A percentile compares a stretch with the other conserved stretches of the same genome.
These are phyloP conservation scores for Adineta ricciae DNA, from an alignment of 2,888 invertebrate species.

Conservation along the genomic window DNA sequence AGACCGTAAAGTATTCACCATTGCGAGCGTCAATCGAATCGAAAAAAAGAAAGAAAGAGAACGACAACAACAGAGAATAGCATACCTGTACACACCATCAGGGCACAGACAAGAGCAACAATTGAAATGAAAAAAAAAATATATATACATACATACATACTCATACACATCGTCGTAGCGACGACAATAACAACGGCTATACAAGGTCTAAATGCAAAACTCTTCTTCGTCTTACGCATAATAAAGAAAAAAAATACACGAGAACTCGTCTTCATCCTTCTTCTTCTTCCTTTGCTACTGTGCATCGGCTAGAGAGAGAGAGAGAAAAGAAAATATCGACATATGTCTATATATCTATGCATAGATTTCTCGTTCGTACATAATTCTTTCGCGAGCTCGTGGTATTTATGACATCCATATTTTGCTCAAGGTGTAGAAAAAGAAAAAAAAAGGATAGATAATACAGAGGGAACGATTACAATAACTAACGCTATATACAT, in stretches of 20 bases:
- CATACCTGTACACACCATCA: slow-evolving; percentile 7
- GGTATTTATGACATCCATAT: neutral
- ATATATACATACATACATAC: neutral
- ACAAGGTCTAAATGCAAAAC: neutral
- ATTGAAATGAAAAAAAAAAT: neutral
- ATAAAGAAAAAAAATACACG: neutral
- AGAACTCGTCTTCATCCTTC: neutral
- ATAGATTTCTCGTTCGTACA: neutral
- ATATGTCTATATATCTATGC: neutral
- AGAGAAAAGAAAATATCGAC: neutral
- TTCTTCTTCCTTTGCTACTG: neutral
- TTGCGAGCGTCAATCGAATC: slow-evolving; percentile 5
- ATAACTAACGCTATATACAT: neutral
- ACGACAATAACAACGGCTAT: neutral
- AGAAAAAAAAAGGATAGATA: neutral
- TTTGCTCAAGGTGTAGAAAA: neutral
- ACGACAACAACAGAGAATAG: slow-evolving; percentile 1
- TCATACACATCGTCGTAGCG: neutral
- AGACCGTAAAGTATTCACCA: neutral
- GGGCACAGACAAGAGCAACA: neutral
- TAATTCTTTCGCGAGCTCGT: neutral
- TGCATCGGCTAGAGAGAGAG: neutral
- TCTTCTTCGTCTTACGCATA: neutral
- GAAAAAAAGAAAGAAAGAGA: slow-evolving; percentile 5
- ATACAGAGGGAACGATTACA: neutral